Evolutionary conservation across 2,797 vertebrate genomes (phyloP).

Genomic region (Galago senegalensis): DNA sequence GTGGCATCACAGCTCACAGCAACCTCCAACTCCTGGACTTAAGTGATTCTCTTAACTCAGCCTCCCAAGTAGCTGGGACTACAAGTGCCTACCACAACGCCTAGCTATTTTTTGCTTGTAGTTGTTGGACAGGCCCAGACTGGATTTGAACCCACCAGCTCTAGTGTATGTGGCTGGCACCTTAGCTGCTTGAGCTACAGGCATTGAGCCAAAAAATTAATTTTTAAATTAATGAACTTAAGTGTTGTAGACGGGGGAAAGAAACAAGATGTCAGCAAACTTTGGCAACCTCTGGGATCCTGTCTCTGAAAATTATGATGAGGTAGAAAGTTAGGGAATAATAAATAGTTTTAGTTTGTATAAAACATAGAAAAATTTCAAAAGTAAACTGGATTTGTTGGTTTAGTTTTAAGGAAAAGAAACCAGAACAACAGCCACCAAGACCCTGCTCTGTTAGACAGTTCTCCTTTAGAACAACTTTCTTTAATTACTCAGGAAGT

Average conservation of each 20-base stretch:
- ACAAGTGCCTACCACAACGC: no score
- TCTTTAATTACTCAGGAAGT: neutral
- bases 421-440: neutral
- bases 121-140: no score
- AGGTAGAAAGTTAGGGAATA: neutral
- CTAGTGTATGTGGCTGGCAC: no score
- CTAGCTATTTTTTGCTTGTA: no score
- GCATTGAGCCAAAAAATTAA: neutral
- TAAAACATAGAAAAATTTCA: neutral
- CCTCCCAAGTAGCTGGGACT: no score
- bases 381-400: neutral
- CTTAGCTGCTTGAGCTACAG: no score
- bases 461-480: neutral
- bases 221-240: constrained; percentile 31
- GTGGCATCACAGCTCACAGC: no score
- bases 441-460: neutral
- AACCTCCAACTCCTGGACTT: no score
- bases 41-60: no score
- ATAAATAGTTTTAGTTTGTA: neutral
- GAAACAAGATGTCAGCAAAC: neutral
- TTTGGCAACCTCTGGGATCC: neutral
- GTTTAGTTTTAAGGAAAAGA: constrained; percentile 2
- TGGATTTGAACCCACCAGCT: no score
- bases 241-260: neutral
- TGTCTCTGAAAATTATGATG: neutral